Percentiles rank a stretch among this genome's conserved stretches.
Conservation (phyloP, 2,888 invertebrate genomes). For the Frankliniella intonsa region DNA sequence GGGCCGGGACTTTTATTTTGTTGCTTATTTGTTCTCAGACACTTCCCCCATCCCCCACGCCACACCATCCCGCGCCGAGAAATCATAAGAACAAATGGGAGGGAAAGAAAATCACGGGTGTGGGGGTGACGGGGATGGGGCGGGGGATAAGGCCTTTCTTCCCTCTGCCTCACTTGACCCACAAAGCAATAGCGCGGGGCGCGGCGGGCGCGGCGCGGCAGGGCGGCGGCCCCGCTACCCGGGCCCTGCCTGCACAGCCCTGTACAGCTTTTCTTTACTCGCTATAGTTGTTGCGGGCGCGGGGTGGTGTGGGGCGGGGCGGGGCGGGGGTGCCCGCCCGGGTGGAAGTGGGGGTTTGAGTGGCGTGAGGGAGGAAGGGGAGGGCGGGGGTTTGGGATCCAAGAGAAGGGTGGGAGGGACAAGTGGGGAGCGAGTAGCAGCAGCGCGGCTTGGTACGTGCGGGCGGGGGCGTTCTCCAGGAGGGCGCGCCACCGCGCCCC, state of each 20-base stretch:
- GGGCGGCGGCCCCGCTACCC: background rate
- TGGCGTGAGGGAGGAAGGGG: background rate
- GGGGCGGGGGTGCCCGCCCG: background rate
- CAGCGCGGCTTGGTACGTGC: too few species aligned
- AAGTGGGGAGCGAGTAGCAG: too few species aligned
- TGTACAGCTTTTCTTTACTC: background rate
- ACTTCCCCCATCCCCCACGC: background rate
- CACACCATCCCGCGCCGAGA: background rate
- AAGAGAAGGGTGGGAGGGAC: too few species aligned
- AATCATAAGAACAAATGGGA: background rate
- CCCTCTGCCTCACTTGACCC: slow-evolving; percentile 13
- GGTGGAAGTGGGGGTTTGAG: background rate
- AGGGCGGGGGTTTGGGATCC: background rate
- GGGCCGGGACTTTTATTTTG: too few species aligned
- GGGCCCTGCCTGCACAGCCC: background rate
- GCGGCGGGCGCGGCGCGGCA: background rate
- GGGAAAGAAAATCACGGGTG: background rate
- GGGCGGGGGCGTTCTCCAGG: too few species aligned
- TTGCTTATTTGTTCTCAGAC: background rate
- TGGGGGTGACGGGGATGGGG: too few species aligned
- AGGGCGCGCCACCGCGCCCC: background rate
- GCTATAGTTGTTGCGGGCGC: background rate
- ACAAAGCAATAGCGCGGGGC: background rate
- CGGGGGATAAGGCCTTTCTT: background rate
- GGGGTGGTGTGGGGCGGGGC: background rate